Base-by-base conservation (phyloP, 2,888 invertebrate genomes). In the Rhimphoctona megacephalus region DNA sequence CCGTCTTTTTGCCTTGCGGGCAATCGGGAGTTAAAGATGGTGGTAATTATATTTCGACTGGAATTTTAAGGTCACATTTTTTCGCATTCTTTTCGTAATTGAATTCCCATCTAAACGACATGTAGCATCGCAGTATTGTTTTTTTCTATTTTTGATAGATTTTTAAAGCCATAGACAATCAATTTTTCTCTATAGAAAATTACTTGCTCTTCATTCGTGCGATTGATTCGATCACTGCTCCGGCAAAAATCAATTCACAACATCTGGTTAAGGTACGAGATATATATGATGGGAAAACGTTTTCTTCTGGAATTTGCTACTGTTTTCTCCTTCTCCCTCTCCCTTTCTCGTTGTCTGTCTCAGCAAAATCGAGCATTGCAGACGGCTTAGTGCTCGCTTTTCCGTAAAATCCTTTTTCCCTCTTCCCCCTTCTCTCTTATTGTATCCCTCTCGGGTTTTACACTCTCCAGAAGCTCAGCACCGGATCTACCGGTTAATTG, bases 401-500 rank as follows among this genome's bases (percentile, higher is more conserved):
- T 19, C 81, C 85, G 78, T 83, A 73, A 83, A 61, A 61, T 30
- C 61, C 61, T 61, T 61, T 76, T 76, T 66, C 43, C 49, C 61
- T 30, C 64, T 36, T 57, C 49, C 77, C 25, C 52, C 25, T 33
- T 25, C 39, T n/a, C 66, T 30, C 73, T 43, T 54, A 30, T 46
- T 22, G 17, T n/a, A 46, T 36, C 43, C 46, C 33, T 52, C 43
- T 79, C 67, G 30, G 54, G 54, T 61, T 54, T 61, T 74, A 74
- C 69, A 43, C 67, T 43, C 61, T 70, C 70, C 67, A 52, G 7
- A 67, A 78, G 79, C 52, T 70, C 57, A 70, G 57, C 22, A 2
- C 64, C 69, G 74, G 52, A 82, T 79, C 76, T 64, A 46, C 79
- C 70, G 82, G 82, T 85, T 85, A 85, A 85, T 85, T 85, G 85